Base-by-base conservation (phyloP, 2,797 vertebrate species). In the Chelidonichthys spinosus region DNA sequence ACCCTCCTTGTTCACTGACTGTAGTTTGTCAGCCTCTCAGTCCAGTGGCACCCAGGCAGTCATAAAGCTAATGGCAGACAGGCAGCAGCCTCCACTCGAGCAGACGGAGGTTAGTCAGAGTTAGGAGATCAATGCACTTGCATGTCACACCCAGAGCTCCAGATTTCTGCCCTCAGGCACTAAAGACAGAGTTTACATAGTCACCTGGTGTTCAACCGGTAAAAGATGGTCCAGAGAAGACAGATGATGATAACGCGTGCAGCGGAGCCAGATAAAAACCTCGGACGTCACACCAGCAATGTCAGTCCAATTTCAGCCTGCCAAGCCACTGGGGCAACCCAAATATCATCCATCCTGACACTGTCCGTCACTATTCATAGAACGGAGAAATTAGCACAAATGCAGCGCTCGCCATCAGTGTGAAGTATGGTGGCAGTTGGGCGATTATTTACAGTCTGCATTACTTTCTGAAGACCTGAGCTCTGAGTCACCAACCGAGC, bases 381-480 rank as follows among this genome's bases (percentile, higher is more conserved):
- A 89, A 77, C 85, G 49, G 87, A 36, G 47, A 83, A 92, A 92
- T 92, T 89, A 92, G 90, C 90, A 89, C 89, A 86, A 92, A 87
- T 40, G 81, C 81, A 76, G 84, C 32, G 14, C 86, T 78, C 44
- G 35, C 85, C 85, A 82, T 89, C 88, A 74, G 73, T 67, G 81
- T 89, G 88, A 92, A 85, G 88, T 89, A 88, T 91, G 89, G 89
- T 82, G 90, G 85, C 90, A 87, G 79, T 68, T 36, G 79, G 77
- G 78, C 62, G 46, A 91, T 92, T 89, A 90, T 89, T 93, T 91
- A 91, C 88, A 39, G 80, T 80, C 81, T 64, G 74, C 78, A 81
- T 89, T 90, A 87, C 89, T 90, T 89, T 88, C 85, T 84, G 75
- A 92, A 81, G 90, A 89, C 88, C 88, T 85, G 83, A 85, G 84